Base-by-base conservation (phyloP, 2,888 invertebrate species). In the Zaprionus obscuricornis region DNA sequence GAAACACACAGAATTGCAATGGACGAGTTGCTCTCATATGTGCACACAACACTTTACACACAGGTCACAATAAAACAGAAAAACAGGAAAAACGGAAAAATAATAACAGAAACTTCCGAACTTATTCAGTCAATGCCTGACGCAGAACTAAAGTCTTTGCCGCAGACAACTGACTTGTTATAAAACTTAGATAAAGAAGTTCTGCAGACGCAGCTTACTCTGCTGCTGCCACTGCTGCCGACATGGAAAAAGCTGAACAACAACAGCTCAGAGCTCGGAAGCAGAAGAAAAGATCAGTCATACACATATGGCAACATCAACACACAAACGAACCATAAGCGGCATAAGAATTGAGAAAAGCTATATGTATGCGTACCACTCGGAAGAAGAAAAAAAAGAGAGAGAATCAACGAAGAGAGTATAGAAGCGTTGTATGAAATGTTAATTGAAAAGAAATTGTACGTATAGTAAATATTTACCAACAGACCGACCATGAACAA, bases 121-220 rank as follows among this genome's bases (percentile, higher is more conserved):
- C 78, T 70, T 74, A 62, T 63, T 67, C 69, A 72, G 59, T 60
- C 81, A 60, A 60, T 59, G 82, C 85, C 70, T 78, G 75, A 64
- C 62, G 75, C 72, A 69, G 62, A 85, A 81, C 85, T 81, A 78
- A 82, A 74, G 59, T 65, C 74, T 72, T 74, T 69, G 33, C 64
- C 47, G 54, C 52, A 47, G 47, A 55, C 71, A 50, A 71, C 63
- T 51, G 49, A 66, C 85, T 71, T 82, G 78, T 85, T 81, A 81
- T 81, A 85, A 74, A 82, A 81, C 62, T 84, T 84, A 78, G 81
- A 63, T 73, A 56, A 83, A 83, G 67, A 76, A 73, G 74, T 78
- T 78, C 77, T 83, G 66, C 66, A 59, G 83, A 66, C 64, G 55
- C 58, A 55, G 34, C 59, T 39, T 46, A 7, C 39, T 37, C 45